phyloP scores from a whole-genome alignment of 2,888 invertebrate genomes.

The Apoda limacodes region DNA sequence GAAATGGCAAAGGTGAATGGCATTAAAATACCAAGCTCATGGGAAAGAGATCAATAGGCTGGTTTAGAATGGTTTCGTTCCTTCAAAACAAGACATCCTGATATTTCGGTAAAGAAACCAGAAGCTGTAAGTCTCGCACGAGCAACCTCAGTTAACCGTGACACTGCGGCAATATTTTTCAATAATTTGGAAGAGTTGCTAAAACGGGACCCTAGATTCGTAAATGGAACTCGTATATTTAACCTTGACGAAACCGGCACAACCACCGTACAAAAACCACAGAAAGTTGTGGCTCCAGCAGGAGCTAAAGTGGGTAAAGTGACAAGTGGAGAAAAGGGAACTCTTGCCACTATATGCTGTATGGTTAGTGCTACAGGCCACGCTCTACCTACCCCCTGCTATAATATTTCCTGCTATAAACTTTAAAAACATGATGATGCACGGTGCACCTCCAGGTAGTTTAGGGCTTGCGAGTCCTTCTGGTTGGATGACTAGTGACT shows the following conservation, averaged over 20 bases:
- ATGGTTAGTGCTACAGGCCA: constrained; percentile 23
- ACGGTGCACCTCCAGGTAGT: constrained; percentile 30
- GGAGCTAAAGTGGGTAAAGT: too few species aligned
- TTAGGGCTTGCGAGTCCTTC: constrained; percentile 28
- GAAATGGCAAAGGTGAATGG: too few species aligned
- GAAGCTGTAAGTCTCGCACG: constrained; percentile 5
- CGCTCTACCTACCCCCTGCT: constrained; percentile 26
- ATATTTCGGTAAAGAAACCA: constrained; percentile 7
- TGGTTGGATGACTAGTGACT: constrained; percentile 34
- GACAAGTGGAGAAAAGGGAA: too few species aligned
- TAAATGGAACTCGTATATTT: constrained; percentile 7
- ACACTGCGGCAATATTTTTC: constrained; percentile 1
- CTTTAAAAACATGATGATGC: constrained; percentile 26
- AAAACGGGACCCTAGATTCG: constrained; percentile 4
- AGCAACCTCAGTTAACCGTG: constrained; percentile 5
- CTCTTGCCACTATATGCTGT: constrained; percentile 25
- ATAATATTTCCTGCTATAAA: constrained; percentile 30
- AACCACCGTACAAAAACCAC: constrained; percentile 24
- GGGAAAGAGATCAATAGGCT: too few species aligned
- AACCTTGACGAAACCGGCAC: constrained; percentile 6
- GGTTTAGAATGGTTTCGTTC: constrained; percentile 4
- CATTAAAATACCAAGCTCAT: too few species aligned
- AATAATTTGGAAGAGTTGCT: constrained; percentile 3
- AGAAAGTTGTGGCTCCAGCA: too few species aligned
- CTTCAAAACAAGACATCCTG: constrained; percentile 4